These are phyloP conservation scores for Crepidodera aurea DNA, from an alignment of 2,888 invertebrate species.

Conservation along the genomic window DNA sequence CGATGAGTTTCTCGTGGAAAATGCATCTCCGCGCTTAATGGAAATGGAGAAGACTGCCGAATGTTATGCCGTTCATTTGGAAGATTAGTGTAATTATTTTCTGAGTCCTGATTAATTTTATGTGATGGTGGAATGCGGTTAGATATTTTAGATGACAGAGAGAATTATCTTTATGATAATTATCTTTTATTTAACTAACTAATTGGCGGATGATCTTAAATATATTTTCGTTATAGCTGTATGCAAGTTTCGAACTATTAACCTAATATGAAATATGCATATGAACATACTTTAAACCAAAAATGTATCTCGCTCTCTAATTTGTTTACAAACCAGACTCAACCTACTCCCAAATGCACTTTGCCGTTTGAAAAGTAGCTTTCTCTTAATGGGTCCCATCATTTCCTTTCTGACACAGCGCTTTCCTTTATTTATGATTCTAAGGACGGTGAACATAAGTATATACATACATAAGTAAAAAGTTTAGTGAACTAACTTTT, in stretches of 20 bases:
- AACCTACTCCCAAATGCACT: background rate
- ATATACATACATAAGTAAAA: slow-evolving; percentile 27
- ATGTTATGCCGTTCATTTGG: slow-evolving; percentile 15
- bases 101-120: slow-evolving; percentile 15
- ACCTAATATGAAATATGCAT: too few relatives aligned
- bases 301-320: background rate
- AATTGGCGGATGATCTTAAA: too few relatives aligned
- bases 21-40: slow-evolving; percentile 24
- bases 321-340: background rate
- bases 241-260: too few relatives aligned
- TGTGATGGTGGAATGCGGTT: background rate
- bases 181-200: too few relatives aligned
- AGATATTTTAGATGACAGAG: background rate
- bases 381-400: background rate
- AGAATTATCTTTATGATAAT: too few relatives aligned
- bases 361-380: background rate
- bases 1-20: slow-evolving; percentile 30
- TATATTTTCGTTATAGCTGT: too few relatives aligned
- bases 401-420: background rate
- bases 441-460: slow-evolving; percentile 12
- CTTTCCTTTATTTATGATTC: slow-evolving; percentile 11
- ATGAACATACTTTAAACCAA: too few relatives aligned
- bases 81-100: slow-evolving; percentile 21
- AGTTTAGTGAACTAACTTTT: slow-evolving; percentile 26
- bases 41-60: slow-evolving; percentile 20